Evolutionary conservation across 2,113 vertebrate species (phyloP), one percentile per base, ranked within the genome.

Genomic region (Taxidea taxus): DNA sequence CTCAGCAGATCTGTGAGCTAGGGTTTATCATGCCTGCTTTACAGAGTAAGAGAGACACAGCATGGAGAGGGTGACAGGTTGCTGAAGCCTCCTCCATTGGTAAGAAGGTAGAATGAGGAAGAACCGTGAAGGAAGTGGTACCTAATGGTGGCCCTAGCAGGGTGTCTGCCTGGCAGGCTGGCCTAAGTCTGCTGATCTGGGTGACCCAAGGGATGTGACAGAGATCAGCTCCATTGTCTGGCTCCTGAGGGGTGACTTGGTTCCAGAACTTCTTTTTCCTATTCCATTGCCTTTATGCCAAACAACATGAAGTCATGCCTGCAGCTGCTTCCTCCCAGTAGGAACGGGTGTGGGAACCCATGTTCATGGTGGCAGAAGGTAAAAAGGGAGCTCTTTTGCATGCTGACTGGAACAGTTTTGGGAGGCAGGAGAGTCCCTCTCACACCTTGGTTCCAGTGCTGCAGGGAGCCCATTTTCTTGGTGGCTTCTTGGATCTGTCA

Each of bases 241-340:
- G 60, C 72, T 68, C 74, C 27, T 0, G 58, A 58, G n/a, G 54
- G 64, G 44, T 90, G 84, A 82, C 68, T 95, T 20, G 56, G 37
- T 87, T 84, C 87, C 70, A 94, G 51, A 0, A 10, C n/a, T 27
- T 93, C 64, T 51, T 83, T 88, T 92, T 74, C 86, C 95, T 87
- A 51, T 94, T 21, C 81, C 1, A 0, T 27, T 34, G 86, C 83
- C 74, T 90, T 68, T 34, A 3, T 39, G 95, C 92, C 85, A 91
- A 42, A 74, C 7, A 20, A 3, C 54, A 2, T 86, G 94, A 92
- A n/a, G 81, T 94, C 88, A 91, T 27, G 29, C 68, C 88, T 68
- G 88, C 97, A 96, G 96, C 97, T 96, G 93, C 74, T 98, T 98
- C 97, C 96, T 97, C 42, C 74, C 3, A 0, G 47, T 0, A 34